Percentiles rank a stretch among this genome's conserved stretches.
Conservation (phyloP, 2,113 vertebrate species). For the Lophius piscatorius region DNA sequence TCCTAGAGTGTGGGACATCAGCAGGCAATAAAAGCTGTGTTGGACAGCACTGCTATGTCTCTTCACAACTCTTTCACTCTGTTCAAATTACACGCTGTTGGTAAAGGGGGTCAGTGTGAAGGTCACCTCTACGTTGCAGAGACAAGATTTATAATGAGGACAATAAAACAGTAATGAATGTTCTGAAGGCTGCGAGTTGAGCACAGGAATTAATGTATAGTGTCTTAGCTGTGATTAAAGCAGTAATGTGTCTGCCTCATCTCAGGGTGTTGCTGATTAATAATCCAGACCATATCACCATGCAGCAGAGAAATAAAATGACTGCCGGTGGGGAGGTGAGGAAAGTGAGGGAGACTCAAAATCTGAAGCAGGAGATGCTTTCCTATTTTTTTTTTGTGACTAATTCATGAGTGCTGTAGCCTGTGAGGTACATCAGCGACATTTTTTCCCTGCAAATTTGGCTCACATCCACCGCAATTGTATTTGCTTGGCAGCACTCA, state of each 20-base stretch:
- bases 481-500: conserved; percentile 1
- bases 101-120: conserved; percentile 38
- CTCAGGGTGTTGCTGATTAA: conserved; percentile 50
- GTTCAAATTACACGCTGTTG: conserved; percentile 21
- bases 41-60: neutral
- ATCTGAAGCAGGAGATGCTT: conserved; percentile 8
- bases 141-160: conserved; percentile 50
- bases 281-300: conserved; percentile 40
- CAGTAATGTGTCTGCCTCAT: conserved; percentile 39
- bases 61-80: conserved; percentile 7
- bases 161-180: conserved; percentile 52
- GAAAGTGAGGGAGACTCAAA: conserved; percentile 1
- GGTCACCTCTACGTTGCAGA: conserved; percentile 35
- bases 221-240: conserved; percentile 55
- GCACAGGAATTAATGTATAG: conserved; percentile 49
- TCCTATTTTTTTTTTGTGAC: conserved; percentile 11
- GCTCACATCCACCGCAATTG: neutral
- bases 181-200: conserved; percentile 33
- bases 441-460: conserved; percentile 1
- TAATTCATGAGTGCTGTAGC: conserved; percentile 17
- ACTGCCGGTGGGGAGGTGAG: neutral
- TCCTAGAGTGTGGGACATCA: conserved; percentile 24
- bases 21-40: neutral
- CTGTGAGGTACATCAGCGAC: conserved; percentile 8
- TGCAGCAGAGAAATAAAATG: conserved; percentile 41